These are phyloP conservation scores for Cistogaster globosa DNA, from an alignment of 2,888 invertebrate species.

Conservation along the genomic window DNA sequence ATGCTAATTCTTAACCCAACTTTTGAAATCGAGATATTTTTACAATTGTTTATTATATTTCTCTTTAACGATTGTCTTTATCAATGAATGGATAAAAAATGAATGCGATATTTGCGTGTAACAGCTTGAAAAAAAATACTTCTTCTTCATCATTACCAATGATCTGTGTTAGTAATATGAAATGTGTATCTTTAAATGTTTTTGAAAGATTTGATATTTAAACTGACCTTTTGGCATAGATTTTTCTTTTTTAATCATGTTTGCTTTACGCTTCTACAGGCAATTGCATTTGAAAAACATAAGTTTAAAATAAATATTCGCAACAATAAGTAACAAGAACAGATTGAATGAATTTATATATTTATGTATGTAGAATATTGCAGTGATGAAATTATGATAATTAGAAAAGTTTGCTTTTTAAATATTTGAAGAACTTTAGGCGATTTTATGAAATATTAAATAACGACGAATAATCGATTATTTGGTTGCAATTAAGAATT, in stretches of 20 bases:
- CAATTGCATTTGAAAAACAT: constrained; percentile 11
- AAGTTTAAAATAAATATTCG: constrained; percentile 2
- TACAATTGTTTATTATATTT: no score
- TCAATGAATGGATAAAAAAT: constrained; percentile 4
- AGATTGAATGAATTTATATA: constrained; percentile 15
- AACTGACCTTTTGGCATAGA: constrained; percentile 65
- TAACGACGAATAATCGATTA: no score
- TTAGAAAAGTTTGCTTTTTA: no score
- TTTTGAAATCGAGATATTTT: constrained; percentile 6
- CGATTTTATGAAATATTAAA: no score
- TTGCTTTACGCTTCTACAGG: constrained; percentile 15
- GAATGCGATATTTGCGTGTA: constrained; percentile 54
- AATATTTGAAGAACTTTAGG: no score
- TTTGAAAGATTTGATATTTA: constrained; percentile 35
- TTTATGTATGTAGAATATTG: neutral
- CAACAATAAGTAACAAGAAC: neutral
- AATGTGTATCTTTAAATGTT: constrained; percentile 46
- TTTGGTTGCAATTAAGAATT: no score
- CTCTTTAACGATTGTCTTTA: neutral
- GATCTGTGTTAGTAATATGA: constrained; percentile 57
- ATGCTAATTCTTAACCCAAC: constrained; percentile 1
- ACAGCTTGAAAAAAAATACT: constrained; percentile 4
- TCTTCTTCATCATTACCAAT: constrained; percentile 55
- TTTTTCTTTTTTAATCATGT: constrained; percentile 54
- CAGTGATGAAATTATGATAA: no score